Conservation (phyloP, 53 echinoderm and acorn worm species). For the Arbacia lixula region DNA sequence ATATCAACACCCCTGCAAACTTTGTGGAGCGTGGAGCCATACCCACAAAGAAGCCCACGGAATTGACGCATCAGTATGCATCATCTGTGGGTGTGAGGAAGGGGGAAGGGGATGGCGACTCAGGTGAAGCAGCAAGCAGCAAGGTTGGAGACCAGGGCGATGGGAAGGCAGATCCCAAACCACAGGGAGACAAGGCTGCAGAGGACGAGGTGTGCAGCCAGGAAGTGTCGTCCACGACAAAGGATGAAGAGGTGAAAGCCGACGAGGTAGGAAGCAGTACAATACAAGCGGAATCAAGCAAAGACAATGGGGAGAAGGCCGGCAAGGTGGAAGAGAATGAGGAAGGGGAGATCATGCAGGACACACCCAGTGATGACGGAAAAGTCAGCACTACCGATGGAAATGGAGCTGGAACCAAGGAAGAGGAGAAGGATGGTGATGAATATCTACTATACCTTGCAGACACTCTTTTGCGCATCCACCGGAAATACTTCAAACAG, state of each 20-base stretch:
- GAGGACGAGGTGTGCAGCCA: conserved; percentile 58
- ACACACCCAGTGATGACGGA: conserved; percentile 37
- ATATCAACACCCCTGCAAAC: conserved; percentile 88
- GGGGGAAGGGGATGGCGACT: conserved; percentile 13
- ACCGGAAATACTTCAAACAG: conserved; percentile 73
- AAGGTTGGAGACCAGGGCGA: not conserved
- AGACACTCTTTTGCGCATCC: conserved; percentile 80
- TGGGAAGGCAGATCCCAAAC: conserved; percentile 5
- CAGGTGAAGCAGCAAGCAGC: not conserved
- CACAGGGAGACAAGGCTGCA: conserved; percentile 40
- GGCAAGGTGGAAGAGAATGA: conserved; percentile 49
- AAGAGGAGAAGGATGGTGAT: conserved; percentile 45
- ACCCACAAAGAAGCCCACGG: conserved; percentile 3
- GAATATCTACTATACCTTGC: conserved; percentile 93
- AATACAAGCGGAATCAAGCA: conserved; percentile 22
- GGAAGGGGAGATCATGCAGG: conserved; percentile 24
- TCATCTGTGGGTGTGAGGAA: not conserved
- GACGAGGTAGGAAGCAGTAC: not conserved
- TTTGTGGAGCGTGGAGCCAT: conserved; percentile 20
- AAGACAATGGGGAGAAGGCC: not conserved
- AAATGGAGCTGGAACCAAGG: not conserved
- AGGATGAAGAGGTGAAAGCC: conserved; percentile 5
- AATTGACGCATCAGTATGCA: not conserved
- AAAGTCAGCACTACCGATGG: conserved; percentile 19
- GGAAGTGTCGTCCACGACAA: conserved; percentile 42